These are phyloP conservation scores for Stegastes partitus DNA, from an alignment of 2,113 vertebrate genomes.

Conservation along the genomic window DNA sequence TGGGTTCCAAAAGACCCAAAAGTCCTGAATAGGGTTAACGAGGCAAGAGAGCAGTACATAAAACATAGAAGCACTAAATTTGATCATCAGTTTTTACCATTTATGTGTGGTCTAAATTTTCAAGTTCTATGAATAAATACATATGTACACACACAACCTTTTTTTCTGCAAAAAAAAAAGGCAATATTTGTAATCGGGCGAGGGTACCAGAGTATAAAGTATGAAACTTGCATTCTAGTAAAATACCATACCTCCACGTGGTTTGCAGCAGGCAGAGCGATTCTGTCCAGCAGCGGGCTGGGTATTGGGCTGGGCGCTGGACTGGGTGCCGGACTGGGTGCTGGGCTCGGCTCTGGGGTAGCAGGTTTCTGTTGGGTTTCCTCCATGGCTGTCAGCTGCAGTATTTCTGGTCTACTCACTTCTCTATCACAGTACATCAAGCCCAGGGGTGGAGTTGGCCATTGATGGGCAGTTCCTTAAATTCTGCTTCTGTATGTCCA, in stretches of 20 bases:
- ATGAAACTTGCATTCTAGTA: neutral
- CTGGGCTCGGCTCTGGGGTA: constrained; percentile 45
- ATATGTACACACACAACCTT: too few relatives aligned
- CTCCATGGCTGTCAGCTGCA: constrained; percentile 65
- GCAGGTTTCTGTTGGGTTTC: constrained; percentile 61
- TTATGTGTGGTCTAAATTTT: neutral
- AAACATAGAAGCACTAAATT: neutral
- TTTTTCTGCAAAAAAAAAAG: too few relatives aligned
- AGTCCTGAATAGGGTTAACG: too few relatives aligned
- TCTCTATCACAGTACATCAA: constrained; percentile 49
- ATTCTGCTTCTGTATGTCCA: constrained; percentile 16
- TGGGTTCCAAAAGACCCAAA: too few relatives aligned
- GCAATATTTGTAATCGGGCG: too few relatives aligned
- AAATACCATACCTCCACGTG: constrained; percentile 79
- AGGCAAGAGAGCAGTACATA: neutral
- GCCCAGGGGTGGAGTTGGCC: constrained; percentile 53
- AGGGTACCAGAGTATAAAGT: too few relatives aligned
- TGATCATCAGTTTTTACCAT: neutral
- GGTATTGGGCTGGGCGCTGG: constrained; percentile 52
- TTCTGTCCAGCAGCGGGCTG: constrained; percentile 67
- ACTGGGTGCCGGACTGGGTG: constrained; percentile 62
- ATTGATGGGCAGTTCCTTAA: constrained; percentile 55
- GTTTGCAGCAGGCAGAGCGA: constrained; percentile 66
- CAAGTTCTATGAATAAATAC: neutral
- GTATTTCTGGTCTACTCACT: constrained; percentile 41